Conservation (phyloP, 2,888 invertebrate species). For the Anthoptus insignis region DNA sequence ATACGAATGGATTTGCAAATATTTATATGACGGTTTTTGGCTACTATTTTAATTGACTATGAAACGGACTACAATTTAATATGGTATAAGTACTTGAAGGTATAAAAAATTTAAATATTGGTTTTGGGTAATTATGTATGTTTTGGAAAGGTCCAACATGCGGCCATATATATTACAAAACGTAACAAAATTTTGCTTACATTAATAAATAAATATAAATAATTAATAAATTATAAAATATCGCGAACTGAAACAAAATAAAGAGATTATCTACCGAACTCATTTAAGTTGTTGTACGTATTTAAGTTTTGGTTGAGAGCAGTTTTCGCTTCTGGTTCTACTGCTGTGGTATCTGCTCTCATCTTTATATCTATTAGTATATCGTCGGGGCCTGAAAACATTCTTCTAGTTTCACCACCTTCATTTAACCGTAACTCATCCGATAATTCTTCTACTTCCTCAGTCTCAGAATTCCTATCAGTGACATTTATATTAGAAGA, state of each 20-base stretch:
- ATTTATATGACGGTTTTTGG: no score
- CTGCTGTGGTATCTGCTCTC: not conserved
- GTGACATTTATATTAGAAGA: conserved; percentile 2
- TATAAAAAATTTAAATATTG: no score
- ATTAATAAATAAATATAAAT: not conserved
- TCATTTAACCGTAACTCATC: not conserved
- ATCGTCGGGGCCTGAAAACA: conserved; percentile 1
- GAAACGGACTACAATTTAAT: no score
- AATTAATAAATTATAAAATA: not conserved
- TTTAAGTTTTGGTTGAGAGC: conserved; percentile 4
- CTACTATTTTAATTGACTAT: no score
- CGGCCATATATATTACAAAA: not conserved
- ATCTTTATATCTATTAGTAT: not conserved
- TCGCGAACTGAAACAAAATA: conserved; percentile 1
- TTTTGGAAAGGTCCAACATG: not conserved
- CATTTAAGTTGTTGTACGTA: not conserved
- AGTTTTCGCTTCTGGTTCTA: not conserved
- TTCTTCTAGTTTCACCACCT: conserved; percentile 9
- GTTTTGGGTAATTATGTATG: no score
- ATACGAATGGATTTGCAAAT: no score
- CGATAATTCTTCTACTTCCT: not conserved
- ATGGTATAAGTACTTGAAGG: no score
- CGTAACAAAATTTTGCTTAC: not conserved
- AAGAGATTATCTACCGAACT: conserved; percentile 28
- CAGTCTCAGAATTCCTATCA: conserved; percentile 4